Conservation (phyloP, 2,888 invertebrate species). For the Drepanosiphum platanoidis region DNA sequence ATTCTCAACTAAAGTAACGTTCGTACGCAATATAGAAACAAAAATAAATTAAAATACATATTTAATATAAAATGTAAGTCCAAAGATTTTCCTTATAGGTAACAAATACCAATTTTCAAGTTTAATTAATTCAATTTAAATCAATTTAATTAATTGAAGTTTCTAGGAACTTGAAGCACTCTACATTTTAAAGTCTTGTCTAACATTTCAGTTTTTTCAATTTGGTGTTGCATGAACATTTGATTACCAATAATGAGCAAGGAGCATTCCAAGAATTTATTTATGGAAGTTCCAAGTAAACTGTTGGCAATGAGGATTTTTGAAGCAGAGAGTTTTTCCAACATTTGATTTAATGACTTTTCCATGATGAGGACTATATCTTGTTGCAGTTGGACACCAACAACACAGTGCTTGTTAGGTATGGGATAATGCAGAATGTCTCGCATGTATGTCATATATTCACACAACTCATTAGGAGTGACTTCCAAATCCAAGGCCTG, state of each 20-base stretch:
- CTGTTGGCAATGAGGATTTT: not conserved
- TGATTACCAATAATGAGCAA: slow-evolving; percentile 33
- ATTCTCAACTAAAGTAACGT: too few species aligned
- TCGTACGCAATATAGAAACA: too few species aligned
- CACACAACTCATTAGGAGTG: slow-evolving; percentile 26
- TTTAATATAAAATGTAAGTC: too few species aligned
- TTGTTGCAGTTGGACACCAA: slow-evolving; percentile 29
- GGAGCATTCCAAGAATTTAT: slow-evolving; percentile 40
- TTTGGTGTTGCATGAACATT: slow-evolving; percentile 10
- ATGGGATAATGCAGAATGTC: slow-evolving; percentile 44
- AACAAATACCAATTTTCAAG: too few species aligned
- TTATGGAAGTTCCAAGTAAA: slow-evolving; percentile 28
- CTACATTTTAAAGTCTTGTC: not conserved
- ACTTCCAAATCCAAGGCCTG: slow-evolving; percentile 54
- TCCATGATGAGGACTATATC: slow-evolving; percentile 31
- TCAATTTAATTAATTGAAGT: slow-evolving; percentile 8
- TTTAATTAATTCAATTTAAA: too few species aligned
- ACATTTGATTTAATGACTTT: slow-evolving; percentile 8
- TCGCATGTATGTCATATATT: slow-evolving; percentile 33
- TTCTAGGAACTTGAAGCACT: not conserved
- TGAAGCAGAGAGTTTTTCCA: not conserved
- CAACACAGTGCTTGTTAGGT: slow-evolving; percentile 44
- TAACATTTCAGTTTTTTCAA: slow-evolving; percentile 8
- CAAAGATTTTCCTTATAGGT: too few species aligned
- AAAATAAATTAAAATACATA: too few species aligned